Base-by-base conservation (phyloP, 2,113 vertebrate species). In the Calidris pygmaea region DNA sequence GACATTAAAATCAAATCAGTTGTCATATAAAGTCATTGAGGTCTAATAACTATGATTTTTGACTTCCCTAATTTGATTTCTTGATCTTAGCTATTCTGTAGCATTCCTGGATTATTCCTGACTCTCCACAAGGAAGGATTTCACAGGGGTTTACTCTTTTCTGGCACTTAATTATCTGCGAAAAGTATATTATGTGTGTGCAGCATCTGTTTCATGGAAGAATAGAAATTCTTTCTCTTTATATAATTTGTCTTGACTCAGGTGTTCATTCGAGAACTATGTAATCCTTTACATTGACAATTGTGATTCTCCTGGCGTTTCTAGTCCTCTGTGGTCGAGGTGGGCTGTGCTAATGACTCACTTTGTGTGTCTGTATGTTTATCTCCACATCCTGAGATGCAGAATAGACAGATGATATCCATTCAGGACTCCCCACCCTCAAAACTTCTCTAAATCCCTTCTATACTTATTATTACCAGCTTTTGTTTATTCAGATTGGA, bases 1-100 rank as follows among this genome's bases (percentile, higher is more conserved):
- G 87, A 50, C 81, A 89, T 94, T 88, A 85, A 89, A 92, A 85
- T 83, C 50, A 84, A 85, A 85, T 77, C 77, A 66, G 32, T 52
- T 96, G 73, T 89, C 86, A 73, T 29, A 62, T 35, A 70, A 81
- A 73, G 17, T 87, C 41, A 12, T 2, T 59, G 85, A 81, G 41
- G 45, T 66, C 92, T 92, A 77, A 87, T 58, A 88, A 73, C 59
- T 37, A 21, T 72, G 68, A 23, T 76, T 91, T 87, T 91, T 80
- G 53, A 34, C 29, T 82, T 79, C 50, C 48, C 41, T 62, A 2
- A 50, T 78, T 83, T 72, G 53, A 43, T 70, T 85, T 85, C 83
- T 83, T 70, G 39, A 55, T 85, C 18, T 81, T 35, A 55, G 77
- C 80, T 84, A 2, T 68, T 90, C 76, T 62, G 23, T 52, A n/a